Evolutionary conservation across 2,888 invertebrate species (phyloP), one percentile per base, ranked within the genome.

Genomic region (Dysmachus trigonus): DNA sequence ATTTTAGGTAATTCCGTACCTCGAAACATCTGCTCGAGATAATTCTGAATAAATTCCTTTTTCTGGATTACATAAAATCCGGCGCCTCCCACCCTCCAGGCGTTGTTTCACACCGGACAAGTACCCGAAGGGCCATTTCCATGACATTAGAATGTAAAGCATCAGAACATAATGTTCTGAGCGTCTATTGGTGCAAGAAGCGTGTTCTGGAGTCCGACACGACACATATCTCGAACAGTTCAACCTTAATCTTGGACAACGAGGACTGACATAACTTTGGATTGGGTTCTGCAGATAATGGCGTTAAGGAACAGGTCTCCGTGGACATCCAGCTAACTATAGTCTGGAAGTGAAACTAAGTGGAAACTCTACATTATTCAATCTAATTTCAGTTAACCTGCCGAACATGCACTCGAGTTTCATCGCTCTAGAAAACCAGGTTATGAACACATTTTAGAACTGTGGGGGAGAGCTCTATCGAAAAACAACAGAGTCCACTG

Each of bases 91-190:
- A 94, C 94, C 86, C 94, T 95, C 62, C 92, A 95, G 71, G 94
- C 94, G 4, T 93, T 95, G 31, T 95, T 95, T 0, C 94, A 95
- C 90, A 94, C 93, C 88, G 93, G 94, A 0, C 95, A 95, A 90
- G 95, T 27, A 95, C 95, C 7, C 91, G 95, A 31, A 94, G 95
- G 85, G 95, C 95, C 0, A 95, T 95, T 35, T 94, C 95, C 0
- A 94, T 95, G 0, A 95, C 95, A 74, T 92, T 95, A 38, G 95
- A 95, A 91, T 95, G 95, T 89, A 92, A 95, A 87, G 95, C 95
- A 0, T 94, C 95, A 0, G 95, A 95, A 7, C 95, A 95, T 91
- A 95, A 95, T 0, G 95, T 95, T 47, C 95, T 95, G 0, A 94
- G 93, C n/a, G 95, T 95, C 86, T 93, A 93, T 13, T 95, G 95